Percentiles rank a stretch among this genome's conserved stretches.
Evolutionary conservation across 2,797 vertebrate species (phyloP).

Genomic region (Leptoclinus maculatus): DNA sequence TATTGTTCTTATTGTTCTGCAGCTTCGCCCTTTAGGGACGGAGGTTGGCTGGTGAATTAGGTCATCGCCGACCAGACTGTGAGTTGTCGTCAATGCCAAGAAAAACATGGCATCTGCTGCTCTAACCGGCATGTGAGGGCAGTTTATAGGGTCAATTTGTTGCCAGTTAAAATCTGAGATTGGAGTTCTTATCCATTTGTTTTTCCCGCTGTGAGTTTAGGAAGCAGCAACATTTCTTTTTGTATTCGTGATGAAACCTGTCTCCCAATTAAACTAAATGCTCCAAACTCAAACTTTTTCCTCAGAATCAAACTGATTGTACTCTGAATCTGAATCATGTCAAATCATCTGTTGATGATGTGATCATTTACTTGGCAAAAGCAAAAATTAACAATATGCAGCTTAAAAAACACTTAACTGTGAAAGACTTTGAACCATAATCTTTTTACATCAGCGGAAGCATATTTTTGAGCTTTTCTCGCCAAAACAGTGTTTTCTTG

Average conservation of each 20-base stretch:
- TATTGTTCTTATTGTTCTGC: slow-evolving; percentile 34
- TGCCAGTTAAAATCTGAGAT: background rate
- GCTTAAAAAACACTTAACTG: no score
- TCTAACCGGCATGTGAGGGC: background rate
- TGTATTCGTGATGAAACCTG: no score
- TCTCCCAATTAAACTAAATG: background rate
- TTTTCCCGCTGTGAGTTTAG: background rate
- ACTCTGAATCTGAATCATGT: background rate
- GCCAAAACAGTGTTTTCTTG: background rate
- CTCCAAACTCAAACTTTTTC: background rate
- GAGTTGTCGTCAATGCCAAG: slow-evolving; percentile 25
- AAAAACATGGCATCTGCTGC: slow-evolving; percentile 31
- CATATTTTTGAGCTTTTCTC: no score
- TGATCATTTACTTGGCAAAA: background rate
- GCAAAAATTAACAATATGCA: no score
- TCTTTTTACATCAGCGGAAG: no score
- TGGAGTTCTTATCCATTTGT: background rate
- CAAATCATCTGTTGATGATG: background rate
- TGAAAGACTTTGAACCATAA: no score
- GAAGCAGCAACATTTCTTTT: background rate
- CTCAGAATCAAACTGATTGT: background rate
- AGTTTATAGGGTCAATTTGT: background rate
- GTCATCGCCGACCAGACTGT: slow-evolving; percentile 49
- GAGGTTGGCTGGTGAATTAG: slow-evolving; percentile 47
- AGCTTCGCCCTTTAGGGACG: slow-evolving; percentile 37